These are phyloP conservation scores for Argyrosomus regius DNA, from an alignment of 2,797 vertebrate species.

Conservation along the genomic window DNA sequence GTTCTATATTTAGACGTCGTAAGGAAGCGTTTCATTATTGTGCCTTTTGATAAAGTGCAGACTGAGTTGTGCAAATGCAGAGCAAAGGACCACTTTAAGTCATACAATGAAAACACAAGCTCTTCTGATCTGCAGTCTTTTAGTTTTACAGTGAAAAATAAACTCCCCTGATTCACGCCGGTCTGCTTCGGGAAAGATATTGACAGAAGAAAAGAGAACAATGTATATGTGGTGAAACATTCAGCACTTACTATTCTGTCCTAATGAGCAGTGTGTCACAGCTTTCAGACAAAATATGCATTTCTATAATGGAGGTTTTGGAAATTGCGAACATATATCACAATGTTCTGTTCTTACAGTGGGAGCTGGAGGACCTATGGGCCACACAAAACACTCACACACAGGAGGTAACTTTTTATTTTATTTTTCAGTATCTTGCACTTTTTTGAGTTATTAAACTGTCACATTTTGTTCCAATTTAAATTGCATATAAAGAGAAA, in stretches of 20 bases:
- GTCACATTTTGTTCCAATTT: background rate
- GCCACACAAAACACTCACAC: background rate
- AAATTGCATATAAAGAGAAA: background rate
- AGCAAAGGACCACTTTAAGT: constrained; percentile 30
- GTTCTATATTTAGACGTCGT: constrained; percentile 71
- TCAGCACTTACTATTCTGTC: background rate
- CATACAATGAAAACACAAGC: constrained; percentile 38
- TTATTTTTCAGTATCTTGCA: background rate
- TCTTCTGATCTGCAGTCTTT: constrained; percentile 27
- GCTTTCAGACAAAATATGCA: constrained; percentile 6
- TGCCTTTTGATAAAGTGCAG: constrained; percentile 65
- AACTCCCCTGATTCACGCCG: constrained; percentile 26
- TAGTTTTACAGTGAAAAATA: constrained; percentile 33
- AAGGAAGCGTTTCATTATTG: constrained; percentile 64
- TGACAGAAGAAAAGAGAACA: constrained; percentile 4
- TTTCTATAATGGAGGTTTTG: constrained; percentile 3
- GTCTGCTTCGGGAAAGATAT: background rate
- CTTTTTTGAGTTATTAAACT: background rate
- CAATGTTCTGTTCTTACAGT: background rate
- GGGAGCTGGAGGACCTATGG: background rate
- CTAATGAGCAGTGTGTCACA: background rate
- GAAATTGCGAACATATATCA: constrained; percentile 16
- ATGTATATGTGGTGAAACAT: background rate
- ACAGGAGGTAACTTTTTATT: background rate
- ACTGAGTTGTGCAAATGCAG: constrained; percentile 27